Evolutionary conservation across 2,888 invertebrate genomes (phyloP).

Genomic region (Hecatera dysodea): DNA sequence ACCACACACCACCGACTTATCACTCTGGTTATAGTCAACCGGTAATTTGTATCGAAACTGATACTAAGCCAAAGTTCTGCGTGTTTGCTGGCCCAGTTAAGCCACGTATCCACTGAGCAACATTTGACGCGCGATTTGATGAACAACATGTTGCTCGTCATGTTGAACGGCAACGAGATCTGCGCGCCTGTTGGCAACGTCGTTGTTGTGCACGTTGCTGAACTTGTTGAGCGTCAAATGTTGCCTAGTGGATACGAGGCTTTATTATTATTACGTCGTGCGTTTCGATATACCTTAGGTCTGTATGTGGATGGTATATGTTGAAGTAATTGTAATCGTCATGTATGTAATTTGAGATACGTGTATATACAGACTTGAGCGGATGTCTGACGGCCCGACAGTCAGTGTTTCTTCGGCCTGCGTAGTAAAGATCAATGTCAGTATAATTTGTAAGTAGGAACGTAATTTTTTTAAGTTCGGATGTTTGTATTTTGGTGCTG

Average conservation of each 20-base stretch:
- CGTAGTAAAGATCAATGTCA: constrained; percentile 62
- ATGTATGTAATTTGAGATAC: background rate
- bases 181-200: too few species aligned
- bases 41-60: constrained; percentile 23
- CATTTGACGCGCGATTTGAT: too few species aligned
- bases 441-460: constrained; percentile 74
- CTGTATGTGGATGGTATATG: constrained; percentile 27
- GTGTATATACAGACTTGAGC: constrained; percentile 25
- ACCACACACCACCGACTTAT: constrained; percentile 50
- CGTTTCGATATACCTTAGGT: constrained; percentile 27
- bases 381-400: constrained; percentile 31
- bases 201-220: too few species aligned
- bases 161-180: too few species aligned
- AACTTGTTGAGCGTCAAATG: too few species aligned
- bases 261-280: constrained; percentile 19
- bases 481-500: constrained; percentile 90
- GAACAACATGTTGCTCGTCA: too few species aligned
- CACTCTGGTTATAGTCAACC: constrained; percentile 37
- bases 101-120: too few species aligned
- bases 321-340: constrained; percentile 4
- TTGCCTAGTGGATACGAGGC: too few species aligned
- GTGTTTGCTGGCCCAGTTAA: constrained; percentile 38
- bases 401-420: constrained; percentile 40
- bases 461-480: constrained; percentile 80
- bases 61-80: constrained; percentile 19